Evolutionary conservation across 2,888 invertebrate species (phyloP).

Genomic region (Hyposoter dolosus): DNA sequence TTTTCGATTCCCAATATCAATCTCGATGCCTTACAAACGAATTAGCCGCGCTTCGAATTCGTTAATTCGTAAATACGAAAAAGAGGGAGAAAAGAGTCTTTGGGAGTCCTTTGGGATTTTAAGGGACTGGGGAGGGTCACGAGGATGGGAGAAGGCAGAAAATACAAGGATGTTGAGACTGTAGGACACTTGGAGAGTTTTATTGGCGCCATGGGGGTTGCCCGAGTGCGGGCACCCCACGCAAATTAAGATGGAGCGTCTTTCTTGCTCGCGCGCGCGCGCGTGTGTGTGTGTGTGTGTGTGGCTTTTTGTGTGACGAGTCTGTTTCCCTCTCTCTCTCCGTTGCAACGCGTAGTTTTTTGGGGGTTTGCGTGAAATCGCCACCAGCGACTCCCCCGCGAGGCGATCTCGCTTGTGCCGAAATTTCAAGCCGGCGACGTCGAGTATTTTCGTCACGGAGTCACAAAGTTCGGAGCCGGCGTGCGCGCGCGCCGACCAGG

Average conservation of each 20-base stretch:
- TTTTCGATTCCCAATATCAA: conserved; percentile 55
- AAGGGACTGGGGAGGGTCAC: conserved; percentile 13
- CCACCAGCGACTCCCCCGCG: conserved; percentile 16
- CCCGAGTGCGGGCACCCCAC: conserved; percentile 71
- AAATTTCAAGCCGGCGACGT: conserved; percentile 22
- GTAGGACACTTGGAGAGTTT: conserved; percentile 78
- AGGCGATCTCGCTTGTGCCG: conserved; percentile 66
- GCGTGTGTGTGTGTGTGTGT: not conserved
- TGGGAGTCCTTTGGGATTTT: conserved; percentile 35
- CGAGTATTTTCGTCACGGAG: not conserved
- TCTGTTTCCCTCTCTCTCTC: conserved; percentile 30
- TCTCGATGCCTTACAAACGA: conserved; percentile 55
- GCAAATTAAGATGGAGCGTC: conserved; percentile 80
- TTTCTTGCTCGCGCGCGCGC: too few species aligned
- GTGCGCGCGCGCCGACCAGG: conserved; percentile 51
- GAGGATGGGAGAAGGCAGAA: conserved; percentile 39
- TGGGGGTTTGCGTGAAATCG: conserved; percentile 46
- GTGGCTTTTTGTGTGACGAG: conserved; percentile 48
- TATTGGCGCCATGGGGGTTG: conserved; percentile 82
- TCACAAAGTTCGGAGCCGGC: conserved; percentile 16
- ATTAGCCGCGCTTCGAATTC: conserved; percentile 65
- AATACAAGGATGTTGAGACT: conserved; percentile 73
- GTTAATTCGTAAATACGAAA: conserved; percentile 65
- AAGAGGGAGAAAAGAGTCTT: not conserved
- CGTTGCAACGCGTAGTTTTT: conserved; percentile 45